A percentile compares a stretch with the other conserved stretches of the same genome.
phyloP scores from a whole-genome alignment of 2,113 vertebrate genomes.

The Hipposideros armiger region DNA sequence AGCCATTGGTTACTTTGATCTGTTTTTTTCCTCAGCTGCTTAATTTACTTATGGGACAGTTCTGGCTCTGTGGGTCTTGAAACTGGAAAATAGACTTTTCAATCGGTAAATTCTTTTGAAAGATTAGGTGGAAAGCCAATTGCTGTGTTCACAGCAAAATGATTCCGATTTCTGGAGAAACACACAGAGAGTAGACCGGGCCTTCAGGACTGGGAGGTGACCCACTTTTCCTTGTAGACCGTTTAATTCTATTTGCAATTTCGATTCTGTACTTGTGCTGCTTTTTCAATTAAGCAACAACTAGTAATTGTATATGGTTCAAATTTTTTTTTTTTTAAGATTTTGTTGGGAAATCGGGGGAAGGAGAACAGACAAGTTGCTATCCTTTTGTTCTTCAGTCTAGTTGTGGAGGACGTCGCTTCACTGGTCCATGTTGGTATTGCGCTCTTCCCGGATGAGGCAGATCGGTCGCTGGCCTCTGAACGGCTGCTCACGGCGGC shows the following conservation, averaged over 20 bases:
- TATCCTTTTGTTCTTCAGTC: too few relatives aligned
- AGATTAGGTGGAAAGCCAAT: neutral
- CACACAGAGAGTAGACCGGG: neutral
- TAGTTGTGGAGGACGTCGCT: too few relatives aligned
- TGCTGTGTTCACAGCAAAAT: neutral
- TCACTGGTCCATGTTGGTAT: too few relatives aligned
- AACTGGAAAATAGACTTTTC: constrained; percentile 56
- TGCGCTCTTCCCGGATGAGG: too few relatives aligned
- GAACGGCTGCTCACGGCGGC: too few relatives aligned
- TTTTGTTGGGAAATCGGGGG: too few relatives aligned
- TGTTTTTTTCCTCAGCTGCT: constrained; percentile 27
- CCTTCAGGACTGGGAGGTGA: neutral
- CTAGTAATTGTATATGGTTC: neutral
- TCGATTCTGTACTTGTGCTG: neutral
- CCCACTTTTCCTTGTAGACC: neutral
- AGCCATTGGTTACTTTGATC: constrained; percentile 58
- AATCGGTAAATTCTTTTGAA: constrained; percentile 62
- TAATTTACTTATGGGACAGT: constrained; percentile 62
- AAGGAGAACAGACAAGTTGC: too few relatives aligned
- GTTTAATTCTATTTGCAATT: neutral
- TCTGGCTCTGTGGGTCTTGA: constrained; percentile 24
- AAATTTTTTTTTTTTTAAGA: too few relatives aligned
- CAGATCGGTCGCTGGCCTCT: too few relatives aligned
- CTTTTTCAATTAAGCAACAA: neutral
- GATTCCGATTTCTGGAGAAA: constrained; percentile 10